Conservation (phyloP, 2,797 vertebrate genomes). For the Sparus aurata region DNA sequence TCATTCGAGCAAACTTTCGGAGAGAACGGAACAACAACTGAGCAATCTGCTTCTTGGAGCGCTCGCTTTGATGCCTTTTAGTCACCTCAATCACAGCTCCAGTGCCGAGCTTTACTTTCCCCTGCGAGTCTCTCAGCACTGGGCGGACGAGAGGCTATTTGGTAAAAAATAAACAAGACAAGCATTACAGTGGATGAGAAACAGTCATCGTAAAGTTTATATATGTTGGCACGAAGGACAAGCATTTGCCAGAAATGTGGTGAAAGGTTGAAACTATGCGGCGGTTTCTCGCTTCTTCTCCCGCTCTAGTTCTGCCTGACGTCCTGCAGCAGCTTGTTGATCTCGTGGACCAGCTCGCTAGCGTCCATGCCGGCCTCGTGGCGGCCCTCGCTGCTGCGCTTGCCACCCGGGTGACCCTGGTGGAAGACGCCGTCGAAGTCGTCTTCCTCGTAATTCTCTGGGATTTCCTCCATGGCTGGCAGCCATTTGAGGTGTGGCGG, state of each 20-base stretch:
- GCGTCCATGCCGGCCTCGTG: slow-evolving; percentile 93
- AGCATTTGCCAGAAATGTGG: slow-evolving; percentile 52
- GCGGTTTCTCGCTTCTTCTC: background rate
- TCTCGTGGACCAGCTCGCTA: slow-evolving; percentile 96
- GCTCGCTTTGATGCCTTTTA: slow-evolving; percentile 59
- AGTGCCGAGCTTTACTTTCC: slow-evolving; percentile 53
- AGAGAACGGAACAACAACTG: slow-evolving; percentile 45
- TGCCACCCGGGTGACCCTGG: slow-evolving; percentile 85
- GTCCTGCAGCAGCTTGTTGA: slow-evolving; percentile 97
- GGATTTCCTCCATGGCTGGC: slow-evolving; percentile 99
- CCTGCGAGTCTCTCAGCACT: slow-evolving; percentile 45
- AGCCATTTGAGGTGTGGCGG: slow-evolving; percentile 94
- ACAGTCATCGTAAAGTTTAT: slow-evolving; percentile 51
- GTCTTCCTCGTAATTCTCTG: slow-evolving; percentile 97
- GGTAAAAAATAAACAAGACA: slow-evolving; percentile 65
- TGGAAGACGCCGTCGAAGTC: slow-evolving; percentile 95
- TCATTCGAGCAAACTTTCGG: slow-evolving; percentile 59
- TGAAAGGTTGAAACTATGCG: slow-evolving; percentile 49
- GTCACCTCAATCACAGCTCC: slow-evolving; percentile 58
- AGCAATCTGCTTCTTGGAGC: slow-evolving; percentile 52
- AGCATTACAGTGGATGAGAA: slow-evolving; percentile 69
- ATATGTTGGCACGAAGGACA: slow-evolving; percentile 67
- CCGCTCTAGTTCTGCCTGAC: slow-evolving; percentile 91
- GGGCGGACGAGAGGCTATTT: slow-evolving; percentile 56
- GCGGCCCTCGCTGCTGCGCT: slow-evolving; percentile 85